Evolutionary conservation across 2,113 vertebrate genomes (phyloP).

Genomic region (Etheostoma spectabile): DNA sequence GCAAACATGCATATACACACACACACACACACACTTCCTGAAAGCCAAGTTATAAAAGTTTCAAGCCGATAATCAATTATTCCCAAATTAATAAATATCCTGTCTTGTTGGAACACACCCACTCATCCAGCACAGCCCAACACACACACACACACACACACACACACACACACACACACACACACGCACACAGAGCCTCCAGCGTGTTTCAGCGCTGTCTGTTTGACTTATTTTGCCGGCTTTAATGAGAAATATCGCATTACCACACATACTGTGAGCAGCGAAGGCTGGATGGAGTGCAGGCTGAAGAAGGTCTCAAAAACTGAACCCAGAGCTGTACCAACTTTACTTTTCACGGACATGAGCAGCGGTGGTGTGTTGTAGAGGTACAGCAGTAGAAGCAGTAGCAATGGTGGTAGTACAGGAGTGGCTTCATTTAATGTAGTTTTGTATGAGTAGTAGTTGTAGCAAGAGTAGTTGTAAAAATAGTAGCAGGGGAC

Average conservation of each 20-base stretch:
- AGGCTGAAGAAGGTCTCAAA: conserved; percentile 26
- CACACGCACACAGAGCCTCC: conserved; percentile 22
- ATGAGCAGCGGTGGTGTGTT: neutral
- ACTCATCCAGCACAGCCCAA: conserved; percentile 36
- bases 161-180: conserved; percentile 25
- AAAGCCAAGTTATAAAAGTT: conserved; percentile 36
- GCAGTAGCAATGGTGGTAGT: neutral
- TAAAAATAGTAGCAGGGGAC: no score
- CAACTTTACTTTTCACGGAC: neutral
- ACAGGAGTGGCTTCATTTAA: neutral
- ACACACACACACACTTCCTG: conserved; percentile 13
- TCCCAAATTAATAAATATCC: conserved; percentile 67
- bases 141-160: conserved; percentile 26
- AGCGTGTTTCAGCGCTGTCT: conserved; percentile 47
- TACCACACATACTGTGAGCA: conserved; percentile 23
- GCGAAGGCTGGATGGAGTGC: conserved; percentile 22
- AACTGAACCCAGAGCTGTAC: conserved; percentile 28
- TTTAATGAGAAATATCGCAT: conserved; percentile 61
- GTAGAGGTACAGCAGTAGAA: no score
- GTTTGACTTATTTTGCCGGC: conserved; percentile 55
- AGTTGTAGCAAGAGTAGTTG: neutral
- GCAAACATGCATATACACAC: no score
- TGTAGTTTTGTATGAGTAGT: neutral
- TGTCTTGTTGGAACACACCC: conserved; percentile 64
- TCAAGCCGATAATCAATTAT: conserved; percentile 58